Evolutionary conservation across 2,888 invertebrate genomes (phyloP).

Genomic region (Sinotaia quadrata): DNA sequence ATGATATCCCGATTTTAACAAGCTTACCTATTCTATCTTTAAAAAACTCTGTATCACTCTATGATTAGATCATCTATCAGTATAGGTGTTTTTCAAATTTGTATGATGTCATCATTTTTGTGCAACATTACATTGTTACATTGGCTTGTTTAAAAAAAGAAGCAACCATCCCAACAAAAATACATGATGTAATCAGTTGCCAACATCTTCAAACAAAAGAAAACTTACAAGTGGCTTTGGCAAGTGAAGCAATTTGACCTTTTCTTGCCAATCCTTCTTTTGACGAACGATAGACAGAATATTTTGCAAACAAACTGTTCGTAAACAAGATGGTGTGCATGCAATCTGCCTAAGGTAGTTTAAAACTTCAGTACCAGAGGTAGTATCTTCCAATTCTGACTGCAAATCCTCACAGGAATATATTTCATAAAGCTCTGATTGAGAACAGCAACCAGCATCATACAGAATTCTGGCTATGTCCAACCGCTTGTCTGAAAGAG

Average conservation of each 20-base stretch:
- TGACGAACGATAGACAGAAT: slow-evolving; percentile 6
- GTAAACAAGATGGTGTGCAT: neutral
- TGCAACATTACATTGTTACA: too few relatives aligned
- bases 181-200: neutral
- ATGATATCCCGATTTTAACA: too few relatives aligned
- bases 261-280: neutral
- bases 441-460: slow-evolving; percentile 12
- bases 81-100: too few relatives aligned
- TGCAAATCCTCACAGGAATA: slow-evolving; percentile 15
- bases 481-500: slow-evolving; percentile 18
- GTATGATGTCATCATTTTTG: too few relatives aligned
- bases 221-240: slow-evolving; percentile 15
- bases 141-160: too few relatives aligned
- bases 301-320: slow-evolving; percentile 5
- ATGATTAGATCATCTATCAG: too few relatives aligned
- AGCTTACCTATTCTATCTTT: too few relatives aligned
- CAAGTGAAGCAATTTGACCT: slow-evolving; percentile 1
- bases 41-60: too few relatives aligned
- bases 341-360: slow-evolving; percentile 14
- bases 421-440: slow-evolving; percentile 19
- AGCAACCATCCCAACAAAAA: neutral
- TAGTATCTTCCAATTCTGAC: slow-evolving; percentile 20
- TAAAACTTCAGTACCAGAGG: slow-evolving; percentile 14
- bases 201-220: slow-evolving; percentile 17
- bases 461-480: slow-evolving; percentile 19